Base-by-base conservation (phyloP, 2,888 invertebrate genomes). In the Xestia rhomboidea region DNA sequence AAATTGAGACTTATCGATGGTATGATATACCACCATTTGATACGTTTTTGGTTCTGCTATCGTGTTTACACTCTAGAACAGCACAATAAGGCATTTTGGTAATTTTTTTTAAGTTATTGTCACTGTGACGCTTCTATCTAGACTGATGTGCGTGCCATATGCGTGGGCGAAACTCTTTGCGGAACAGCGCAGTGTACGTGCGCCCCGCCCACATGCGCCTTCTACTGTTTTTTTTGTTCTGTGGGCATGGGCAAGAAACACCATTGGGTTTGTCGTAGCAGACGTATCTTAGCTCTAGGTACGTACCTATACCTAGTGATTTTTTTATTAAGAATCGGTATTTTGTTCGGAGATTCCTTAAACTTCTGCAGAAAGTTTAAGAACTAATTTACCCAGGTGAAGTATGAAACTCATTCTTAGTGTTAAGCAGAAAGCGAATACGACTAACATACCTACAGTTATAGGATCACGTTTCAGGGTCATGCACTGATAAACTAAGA, bases 401-500 rank as follows among this genome's bases (percentile, higher is more conserved):
- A 24, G 15, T 41, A 41, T n/a, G n/a, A n/a, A 63, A 38, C 6
- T 38, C 10, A 18, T 27, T 8, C 34, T 46, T 38, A 24, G 10
- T 41, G 38, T 41, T 44, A 54, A 44, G 27, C 24, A 30, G 3
- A 27, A 57, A 57, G 24, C 24, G 10, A 60, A 21, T 72, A 15
- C 21, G n/a, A 57, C 21, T 21, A 21, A 34, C 21, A 62, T 62
- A 27, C 18, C 27, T 30, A 49, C 41, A 27, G 30, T 38, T 30
- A 34, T 13, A 41, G 21, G 27, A 70, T 49, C 15, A 66, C 21
- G 38, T 34, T 78, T 72, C 46, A 63, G 24, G 54, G 80, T 68
- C 74, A 68, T n/a, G 38, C 34, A 46, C 21, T 21, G 64, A 64
- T 72, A 79, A 79, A 78, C 64, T n/a, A 57, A 64, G 38, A 73